A percentile compares a stretch with the other conserved stretches of the same genome.
Evolutionary conservation across 2,888 invertebrate species (phyloP).

Genomic region (Harpalus rufipes): DNA sequence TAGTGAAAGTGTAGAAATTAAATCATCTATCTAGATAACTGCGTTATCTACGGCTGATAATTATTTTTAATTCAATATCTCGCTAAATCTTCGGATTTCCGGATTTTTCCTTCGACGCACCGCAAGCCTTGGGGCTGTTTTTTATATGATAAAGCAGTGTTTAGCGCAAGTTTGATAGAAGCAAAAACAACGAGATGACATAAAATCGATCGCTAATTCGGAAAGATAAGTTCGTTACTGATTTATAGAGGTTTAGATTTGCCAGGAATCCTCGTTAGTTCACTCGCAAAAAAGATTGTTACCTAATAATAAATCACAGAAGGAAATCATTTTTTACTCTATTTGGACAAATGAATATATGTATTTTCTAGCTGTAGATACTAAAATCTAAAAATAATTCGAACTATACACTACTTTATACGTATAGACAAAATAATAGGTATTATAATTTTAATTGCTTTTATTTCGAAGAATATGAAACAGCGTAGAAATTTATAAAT

Average conservation of each 20-base stretch:
- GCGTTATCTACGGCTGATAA: conserved; percentile 26
- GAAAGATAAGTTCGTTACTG: conserved; percentile 58
- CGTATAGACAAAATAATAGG: no score
- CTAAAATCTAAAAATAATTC: background rate
- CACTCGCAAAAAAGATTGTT: conserved; percentile 50
- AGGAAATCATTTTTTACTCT: conserved; percentile 54
- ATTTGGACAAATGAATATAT: conserved; percentile 24
- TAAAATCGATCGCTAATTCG: conserved; percentile 63
- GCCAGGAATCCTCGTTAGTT: conserved; percentile 56
- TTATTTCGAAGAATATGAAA: no score
- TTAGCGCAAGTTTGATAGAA: conserved; percentile 57
- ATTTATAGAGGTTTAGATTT: conserved; percentile 62
- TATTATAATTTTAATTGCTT: no score
- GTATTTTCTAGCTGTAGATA: background rate
- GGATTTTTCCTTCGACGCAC: conserved; percentile 17
- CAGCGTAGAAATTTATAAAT: no score
- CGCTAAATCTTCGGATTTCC: conserved; percentile 22
- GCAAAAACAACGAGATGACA: conserved; percentile 63
- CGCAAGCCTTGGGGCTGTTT: conserved; percentile 27
- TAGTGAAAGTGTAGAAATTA: background rate
- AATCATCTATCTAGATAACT: background rate
- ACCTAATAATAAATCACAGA: conserved; percentile 59
- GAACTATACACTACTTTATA: no score
- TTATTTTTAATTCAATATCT: conserved; percentile 51
- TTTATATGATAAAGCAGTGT: conserved; percentile 55